Conservation (phyloP, 2,888 invertebrate species). For the Tipula lateralis region DNA sequence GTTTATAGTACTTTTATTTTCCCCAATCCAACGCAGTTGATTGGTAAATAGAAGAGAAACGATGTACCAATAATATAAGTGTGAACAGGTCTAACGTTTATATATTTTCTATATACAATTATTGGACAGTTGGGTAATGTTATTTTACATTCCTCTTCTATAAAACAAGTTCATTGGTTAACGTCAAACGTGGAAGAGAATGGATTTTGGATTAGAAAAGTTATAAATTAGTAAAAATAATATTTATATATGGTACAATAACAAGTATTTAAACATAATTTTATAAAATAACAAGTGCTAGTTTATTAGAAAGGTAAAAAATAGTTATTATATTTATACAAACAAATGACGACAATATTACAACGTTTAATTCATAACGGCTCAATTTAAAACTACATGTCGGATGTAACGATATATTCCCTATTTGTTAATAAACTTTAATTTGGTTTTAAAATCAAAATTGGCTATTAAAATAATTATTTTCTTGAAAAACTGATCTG, state of each 20-base stretch:
- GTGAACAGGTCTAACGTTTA: no score
- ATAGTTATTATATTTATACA: not conserved
- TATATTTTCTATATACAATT: no score
- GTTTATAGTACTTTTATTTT: no score
- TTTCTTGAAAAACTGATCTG: not conserved
- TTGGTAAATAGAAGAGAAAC: no score
- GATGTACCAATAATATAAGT: no score
- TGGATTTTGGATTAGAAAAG: not conserved
- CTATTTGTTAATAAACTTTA: no score
- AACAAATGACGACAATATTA: not conserved
- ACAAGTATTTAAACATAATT: not conserved
- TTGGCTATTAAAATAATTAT: not conserved
- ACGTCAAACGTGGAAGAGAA: slow-evolving; percentile 29
- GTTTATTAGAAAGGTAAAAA: not conserved
- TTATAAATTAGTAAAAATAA: not conserved
- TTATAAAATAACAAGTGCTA: not conserved
- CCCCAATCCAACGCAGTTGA: no score
- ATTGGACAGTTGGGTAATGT: not conserved
- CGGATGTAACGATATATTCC: not conserved
- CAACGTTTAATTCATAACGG: not conserved
- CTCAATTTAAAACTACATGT: not conserved
- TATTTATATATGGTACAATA: not conserved
- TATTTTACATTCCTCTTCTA: not conserved
- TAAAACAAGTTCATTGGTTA: slow-evolving; percentile 14
- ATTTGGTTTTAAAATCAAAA: no score